Evolutionary conservation across 1,140 invertebrate genomes (phyloP), one percentile per base, ranked within the genome.

Genomic region (Myzus persicae): DNA sequence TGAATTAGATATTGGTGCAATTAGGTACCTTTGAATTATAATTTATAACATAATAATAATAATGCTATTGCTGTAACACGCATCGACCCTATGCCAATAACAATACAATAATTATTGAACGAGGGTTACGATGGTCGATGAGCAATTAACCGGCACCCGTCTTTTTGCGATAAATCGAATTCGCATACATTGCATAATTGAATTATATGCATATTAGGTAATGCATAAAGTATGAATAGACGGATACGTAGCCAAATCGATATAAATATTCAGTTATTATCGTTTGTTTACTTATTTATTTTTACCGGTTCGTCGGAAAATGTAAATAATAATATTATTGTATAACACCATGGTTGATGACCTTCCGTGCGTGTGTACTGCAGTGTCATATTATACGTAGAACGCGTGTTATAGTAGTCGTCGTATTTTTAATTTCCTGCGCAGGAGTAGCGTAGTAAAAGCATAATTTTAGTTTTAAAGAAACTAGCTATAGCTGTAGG

Each of bases 371-470:
- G 31, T 76, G 14, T 76, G 59, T 76, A n/a, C 31, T 14, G 31
- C 26, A 59, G 54, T 76, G 59, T 36, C 59, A 76, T 76, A 76
- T n/a, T n/a, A 18, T 76, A n/a, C n/a, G 5, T 36, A n/a, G 4
- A 76, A 5, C 18, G 59, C 31, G 14, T 84, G 82, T 84, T 11
- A 20, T 84, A 40, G 38, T 40, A 26, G 82, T 42, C 11, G 81
- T 82, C 38, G 82, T 84, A 42, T 42, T 42, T 84, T 84, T 42
- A 84, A 84, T 84, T 84, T 84, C 82, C 82, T 26, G 82, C 38
- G 18, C n/a, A n/a, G 82, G 22, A 26, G 40, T 38, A 40, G 82
- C 40, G 82, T 84, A 42, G 82, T 84, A 40, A 84, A 42, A 42
- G 36, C 81, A 38, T 82, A 82, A 84, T 84, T 84, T 84, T 42